Evolutionary conservation across 2,113 vertebrate genomes (phyloP).

Genomic region (Phalacrocorax aristotelis): DNA sequence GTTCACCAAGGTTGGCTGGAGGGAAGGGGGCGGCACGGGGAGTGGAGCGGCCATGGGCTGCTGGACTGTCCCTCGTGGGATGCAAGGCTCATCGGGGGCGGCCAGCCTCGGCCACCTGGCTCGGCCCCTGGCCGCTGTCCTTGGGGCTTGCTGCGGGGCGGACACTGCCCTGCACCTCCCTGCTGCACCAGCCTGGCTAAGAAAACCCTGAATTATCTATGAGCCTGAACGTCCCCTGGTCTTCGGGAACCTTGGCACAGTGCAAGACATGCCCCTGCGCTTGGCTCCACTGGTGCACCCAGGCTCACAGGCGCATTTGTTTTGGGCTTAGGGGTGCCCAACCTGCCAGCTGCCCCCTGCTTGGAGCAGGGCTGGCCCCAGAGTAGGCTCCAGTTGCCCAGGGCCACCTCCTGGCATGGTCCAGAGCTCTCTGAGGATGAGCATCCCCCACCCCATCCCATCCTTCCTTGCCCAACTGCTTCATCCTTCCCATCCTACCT

Average conservation of each 20-base stretch:
- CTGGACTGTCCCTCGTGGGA: background rate
- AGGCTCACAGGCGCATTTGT: accelerated
- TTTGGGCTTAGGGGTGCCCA: background rate
- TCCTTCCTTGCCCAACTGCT: background rate
- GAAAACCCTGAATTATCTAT: background rate
- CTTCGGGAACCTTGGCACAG: accelerated
- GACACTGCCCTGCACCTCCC: background rate
- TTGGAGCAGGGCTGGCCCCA: background rate
- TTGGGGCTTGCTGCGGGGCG: background rate
- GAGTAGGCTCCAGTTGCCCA: background rate
- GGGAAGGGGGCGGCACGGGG: background rate
- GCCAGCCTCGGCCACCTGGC: background rate
- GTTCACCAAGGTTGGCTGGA: background rate
- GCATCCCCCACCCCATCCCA: background rate
- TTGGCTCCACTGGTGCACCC: accelerated
- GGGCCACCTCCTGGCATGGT: background rate
- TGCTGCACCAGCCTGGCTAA: accelerated
- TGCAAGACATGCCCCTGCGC: accelerated
- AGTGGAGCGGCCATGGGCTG: accelerated
- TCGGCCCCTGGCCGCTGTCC: background rate
- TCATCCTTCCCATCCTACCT: background rate
- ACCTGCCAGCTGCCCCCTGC: background rate
- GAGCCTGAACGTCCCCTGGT: accelerated
- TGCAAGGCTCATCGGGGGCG: accelerated
- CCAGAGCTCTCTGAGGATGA: background rate